Conservation (phyloP, 2,113 vertebrate species). For the Tachuris rubrigastra region DNA sequence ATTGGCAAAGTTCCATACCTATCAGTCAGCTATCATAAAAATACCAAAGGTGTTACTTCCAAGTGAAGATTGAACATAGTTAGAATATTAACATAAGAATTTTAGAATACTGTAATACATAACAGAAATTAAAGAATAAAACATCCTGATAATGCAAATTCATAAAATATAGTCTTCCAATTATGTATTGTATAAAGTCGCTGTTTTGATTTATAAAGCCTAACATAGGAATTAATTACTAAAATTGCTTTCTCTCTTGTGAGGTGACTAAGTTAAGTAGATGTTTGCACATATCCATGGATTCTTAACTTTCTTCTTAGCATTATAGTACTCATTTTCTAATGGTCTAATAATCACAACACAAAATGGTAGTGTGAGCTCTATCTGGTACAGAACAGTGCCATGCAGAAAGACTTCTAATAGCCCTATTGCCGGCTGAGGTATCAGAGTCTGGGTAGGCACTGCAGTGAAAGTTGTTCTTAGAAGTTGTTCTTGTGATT, state of each 20-base stretch:
- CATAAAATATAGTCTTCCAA: background rate
- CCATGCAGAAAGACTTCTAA: background rate
- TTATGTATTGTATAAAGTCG: background rate
- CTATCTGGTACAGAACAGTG: background rate
- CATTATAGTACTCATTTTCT: background rate
- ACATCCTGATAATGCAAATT: background rate
- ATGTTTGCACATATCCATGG: background rate
- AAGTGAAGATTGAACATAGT: background rate
- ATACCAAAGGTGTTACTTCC: background rate
- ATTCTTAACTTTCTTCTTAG: background rate
- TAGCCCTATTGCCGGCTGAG: background rate
- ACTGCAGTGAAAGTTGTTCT: accelerated
- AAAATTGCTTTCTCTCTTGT: background rate
- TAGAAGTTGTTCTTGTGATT: background rate
- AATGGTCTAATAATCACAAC: background rate
- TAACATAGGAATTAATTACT: background rate
- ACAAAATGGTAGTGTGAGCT: background rate
- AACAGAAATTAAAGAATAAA: background rate
- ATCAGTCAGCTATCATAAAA: background rate
- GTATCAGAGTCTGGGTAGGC: background rate
- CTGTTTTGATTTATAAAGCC: background rate
- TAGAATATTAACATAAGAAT: background rate
- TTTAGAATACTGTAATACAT: background rate
- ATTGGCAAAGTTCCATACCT: background rate
- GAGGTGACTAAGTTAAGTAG: background rate